These are phyloP conservation scores for Coelopa pilipes DNA, from an alignment of 2,888 invertebrate genomes.

Conservation along the genomic window DNA sequence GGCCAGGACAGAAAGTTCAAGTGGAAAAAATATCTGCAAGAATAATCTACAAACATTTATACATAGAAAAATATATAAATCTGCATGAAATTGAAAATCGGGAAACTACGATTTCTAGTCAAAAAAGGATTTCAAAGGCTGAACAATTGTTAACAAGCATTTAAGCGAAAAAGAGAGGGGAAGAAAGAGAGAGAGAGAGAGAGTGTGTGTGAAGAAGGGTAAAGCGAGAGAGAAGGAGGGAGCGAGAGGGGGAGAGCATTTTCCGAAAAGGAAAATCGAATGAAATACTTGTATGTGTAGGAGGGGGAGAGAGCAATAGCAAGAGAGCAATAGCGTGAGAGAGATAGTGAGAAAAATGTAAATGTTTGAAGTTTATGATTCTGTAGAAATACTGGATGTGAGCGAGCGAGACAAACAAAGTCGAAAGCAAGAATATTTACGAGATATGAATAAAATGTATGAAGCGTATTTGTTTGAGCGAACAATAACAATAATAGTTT, in stretches of 20 bases:
- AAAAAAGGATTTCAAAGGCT: no score
- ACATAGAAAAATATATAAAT: no score
- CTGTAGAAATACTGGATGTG: no score
- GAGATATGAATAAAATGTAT: background rate
- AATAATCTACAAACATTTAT: no score
- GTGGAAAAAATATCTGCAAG: no score
- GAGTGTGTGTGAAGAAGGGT: background rate
- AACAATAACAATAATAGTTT: slow-evolving; percentile 34
- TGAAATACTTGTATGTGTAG: background rate
- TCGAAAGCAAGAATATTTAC: background rate
- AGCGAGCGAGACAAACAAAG: background rate
- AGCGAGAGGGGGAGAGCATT: no score
- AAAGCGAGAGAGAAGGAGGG: slow-evolving; percentile 15
- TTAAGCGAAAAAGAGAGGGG: background rate
- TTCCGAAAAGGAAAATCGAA: background rate
- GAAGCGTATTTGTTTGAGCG: background rate
- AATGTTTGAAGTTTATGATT: no score
- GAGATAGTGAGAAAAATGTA: background rate
- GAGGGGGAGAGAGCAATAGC: slow-evolving; percentile 3
- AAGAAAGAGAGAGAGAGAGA: background rate
- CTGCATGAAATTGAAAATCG: no score
- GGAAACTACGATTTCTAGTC: no score
- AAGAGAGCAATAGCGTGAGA: background rate
- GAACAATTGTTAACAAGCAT: no score
- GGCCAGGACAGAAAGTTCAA: no score